A percentile compares a stretch with the other conserved stretches of the same genome.
These are phyloP conservation scores for Spatulosminthurus flaviceps DNA, from an alignment of 2,888 invertebrate species.

Conservation along the genomic window DNA sequence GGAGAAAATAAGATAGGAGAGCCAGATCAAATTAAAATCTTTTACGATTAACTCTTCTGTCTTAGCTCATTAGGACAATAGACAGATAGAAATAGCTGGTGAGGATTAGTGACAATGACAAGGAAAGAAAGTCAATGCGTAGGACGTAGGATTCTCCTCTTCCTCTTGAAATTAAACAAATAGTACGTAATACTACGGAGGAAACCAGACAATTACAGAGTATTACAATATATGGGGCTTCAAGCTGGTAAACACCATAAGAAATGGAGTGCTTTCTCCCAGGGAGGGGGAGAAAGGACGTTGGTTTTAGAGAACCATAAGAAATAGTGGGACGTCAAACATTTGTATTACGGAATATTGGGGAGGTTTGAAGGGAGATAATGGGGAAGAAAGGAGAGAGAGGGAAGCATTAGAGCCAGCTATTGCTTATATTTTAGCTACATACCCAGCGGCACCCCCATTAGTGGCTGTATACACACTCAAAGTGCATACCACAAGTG, in stretches of 20 bases:
- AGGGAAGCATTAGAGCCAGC: background rate
- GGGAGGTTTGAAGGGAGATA: background rate
- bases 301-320: no score
- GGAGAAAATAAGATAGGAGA: no score
- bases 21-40: slow-evolving; percentile 1
- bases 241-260: no score
- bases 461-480: background rate
- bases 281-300: no score
- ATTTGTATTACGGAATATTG: background rate
- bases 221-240: no score
- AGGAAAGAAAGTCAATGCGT: no score
- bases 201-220: no score
- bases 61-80: background rate
- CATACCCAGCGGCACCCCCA: background rate
- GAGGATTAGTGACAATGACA: slow-evolving; percentile 15
- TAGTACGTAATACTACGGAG: no score
- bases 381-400: background rate
- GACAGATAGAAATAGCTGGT: background rate
- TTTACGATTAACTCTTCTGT: background rate
- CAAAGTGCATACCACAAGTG: background rate
- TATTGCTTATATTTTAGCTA: background rate
- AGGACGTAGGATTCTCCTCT: no score
- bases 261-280: no score
- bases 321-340: background rate
- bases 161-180: no score